Percentiles rank a stretch among this genome's conserved stretches.
phyloP scores from a whole-genome alignment of 1,140 invertebrate genomes.

The Eupristina koningsbergeri region DNA sequence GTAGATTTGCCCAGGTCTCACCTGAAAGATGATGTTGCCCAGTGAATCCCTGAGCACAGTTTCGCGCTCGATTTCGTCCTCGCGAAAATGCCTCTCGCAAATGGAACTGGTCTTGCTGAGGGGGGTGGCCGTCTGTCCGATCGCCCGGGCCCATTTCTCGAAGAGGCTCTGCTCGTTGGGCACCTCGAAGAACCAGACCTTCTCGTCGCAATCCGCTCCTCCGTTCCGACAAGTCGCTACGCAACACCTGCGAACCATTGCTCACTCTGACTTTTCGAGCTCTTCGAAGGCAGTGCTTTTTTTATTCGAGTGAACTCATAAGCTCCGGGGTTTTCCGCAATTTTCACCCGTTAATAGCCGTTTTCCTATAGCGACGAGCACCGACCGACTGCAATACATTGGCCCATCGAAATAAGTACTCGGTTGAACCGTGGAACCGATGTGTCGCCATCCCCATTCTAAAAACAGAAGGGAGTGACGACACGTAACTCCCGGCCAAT shows the following conservation, averaged over 20 bases:
- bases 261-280: neutral
- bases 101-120: neutral
- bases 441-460: neutral
- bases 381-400: neutral
- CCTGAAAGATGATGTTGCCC: slow-evolving; percentile 42
- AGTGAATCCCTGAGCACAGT: slow-evolving; percentile 4
- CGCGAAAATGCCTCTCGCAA: slow-evolving; percentile 38
- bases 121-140: neutral
- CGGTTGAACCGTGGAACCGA: neutral
- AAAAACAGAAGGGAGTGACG: neutral
- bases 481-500: neutral
- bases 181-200: slow-evolving; percentile 22
- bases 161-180: slow-evolving; percentile 25
- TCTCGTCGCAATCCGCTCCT: slow-evolving; percentile 20
- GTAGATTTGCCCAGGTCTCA: neutral
- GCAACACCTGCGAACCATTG: slow-evolving; percentile 37
- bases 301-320: neutral
- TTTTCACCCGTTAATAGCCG: neutral
- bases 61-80: slow-evolving; percentile 25
- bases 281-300: no score
- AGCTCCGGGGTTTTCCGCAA: no score
- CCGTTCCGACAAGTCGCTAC: slow-evolving; percentile 31
- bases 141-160: slow-evolving; percentile 11
- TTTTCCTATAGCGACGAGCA: neutral
- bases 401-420: neutral